Percentiles rank a stretch among this genome's conserved stretches.
phyloP scores from a whole-genome alignment of 2,888 invertebrate species.

The Nudaria mundana region DNA sequence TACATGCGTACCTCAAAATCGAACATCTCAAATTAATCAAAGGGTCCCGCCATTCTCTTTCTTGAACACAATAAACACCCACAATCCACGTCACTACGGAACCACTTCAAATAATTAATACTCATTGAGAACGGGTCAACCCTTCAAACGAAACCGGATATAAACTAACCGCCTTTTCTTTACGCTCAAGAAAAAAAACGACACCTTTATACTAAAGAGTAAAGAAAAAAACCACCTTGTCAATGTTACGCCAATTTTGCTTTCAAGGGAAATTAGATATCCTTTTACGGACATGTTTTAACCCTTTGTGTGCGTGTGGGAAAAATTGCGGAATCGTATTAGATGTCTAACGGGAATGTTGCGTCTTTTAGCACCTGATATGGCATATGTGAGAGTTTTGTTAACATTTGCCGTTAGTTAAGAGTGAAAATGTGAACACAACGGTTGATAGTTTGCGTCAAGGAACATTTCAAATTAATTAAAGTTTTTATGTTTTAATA shows the following conservation, averaged over 20 bases:
- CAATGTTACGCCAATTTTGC: slow-evolving; percentile 80
- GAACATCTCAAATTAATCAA: slow-evolving; percentile 20
- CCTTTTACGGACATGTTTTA: slow-evolving; percentile 68
- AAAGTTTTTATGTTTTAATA: neutral
- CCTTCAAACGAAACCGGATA: slow-evolving; percentile 76
- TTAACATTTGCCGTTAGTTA: slow-evolving; percentile 20
- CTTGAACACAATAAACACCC: slow-evolving; percentile 48
- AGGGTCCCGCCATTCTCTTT: slow-evolving; percentile 43
- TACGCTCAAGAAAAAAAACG: slow-evolving; percentile 63
- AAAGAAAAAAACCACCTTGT: slow-evolving; percentile 50
- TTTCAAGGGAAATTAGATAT: slow-evolving; percentile 80
- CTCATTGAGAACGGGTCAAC: slow-evolving; percentile 71
- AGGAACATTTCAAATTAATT: neutral
- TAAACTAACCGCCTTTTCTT: slow-evolving; percentile 82
- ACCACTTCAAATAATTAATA: slow-evolving; percentile 78
- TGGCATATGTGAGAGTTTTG: slow-evolving; percentile 27
- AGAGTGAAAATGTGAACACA: slow-evolving; percentile 8
- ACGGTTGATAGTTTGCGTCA: slow-evolving; percentile 6
- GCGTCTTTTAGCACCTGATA: slow-evolving; percentile 40
- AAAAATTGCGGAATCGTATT: slow-evolving; percentile 56
- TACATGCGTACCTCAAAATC: neutral
- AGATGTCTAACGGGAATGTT: slow-evolving; percentile 41
- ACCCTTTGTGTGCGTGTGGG: slow-evolving; percentile 73
- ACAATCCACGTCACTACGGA: slow-evolving; percentile 46
- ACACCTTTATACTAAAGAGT: slow-evolving; percentile 70